Percentiles rank a stretch among this genome's conserved stretches.
phyloP scores from a whole-genome alignment of 2,888 invertebrate species.

The Pegoplata infirma region DNA sequence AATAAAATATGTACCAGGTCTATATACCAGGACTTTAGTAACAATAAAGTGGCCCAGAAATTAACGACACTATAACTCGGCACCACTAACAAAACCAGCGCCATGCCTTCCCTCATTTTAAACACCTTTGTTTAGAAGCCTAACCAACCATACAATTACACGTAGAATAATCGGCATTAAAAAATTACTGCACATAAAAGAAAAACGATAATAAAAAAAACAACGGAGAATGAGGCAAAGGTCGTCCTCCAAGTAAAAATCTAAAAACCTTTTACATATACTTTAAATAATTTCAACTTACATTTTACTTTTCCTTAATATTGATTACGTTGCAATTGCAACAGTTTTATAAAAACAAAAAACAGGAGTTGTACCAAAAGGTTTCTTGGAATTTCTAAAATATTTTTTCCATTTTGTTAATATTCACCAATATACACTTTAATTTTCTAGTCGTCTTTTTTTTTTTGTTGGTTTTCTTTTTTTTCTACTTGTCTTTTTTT shows the following conservation, averaged over 20 bases:
- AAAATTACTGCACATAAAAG: background rate
- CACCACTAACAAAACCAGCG: background rate
- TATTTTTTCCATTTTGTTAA: constrained; percentile 41
- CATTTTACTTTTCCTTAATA: background rate
- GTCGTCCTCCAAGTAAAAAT: constrained; percentile 38
- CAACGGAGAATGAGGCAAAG: constrained; percentile 27
- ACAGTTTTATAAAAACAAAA: background rate
- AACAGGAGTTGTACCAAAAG: constrained; percentile 31
- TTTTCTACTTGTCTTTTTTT: constrained; percentile 23
- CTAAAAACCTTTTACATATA: background rate
- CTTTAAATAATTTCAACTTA: constrained; percentile 15
- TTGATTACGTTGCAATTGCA: constrained; percentile 43
- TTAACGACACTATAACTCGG: background rate
- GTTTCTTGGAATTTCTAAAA: constrained; percentile 49
- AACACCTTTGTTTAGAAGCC: background rate
- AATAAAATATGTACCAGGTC: background rate
- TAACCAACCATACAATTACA: background rate
- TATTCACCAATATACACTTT: no score
- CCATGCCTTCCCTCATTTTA: background rate
- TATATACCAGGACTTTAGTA: no score
- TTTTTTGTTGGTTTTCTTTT: constrained; percentile 14
- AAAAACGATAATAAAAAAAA: constrained; percentile 3
- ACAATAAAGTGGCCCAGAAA: background rate
- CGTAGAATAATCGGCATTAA: constrained; percentile 4
- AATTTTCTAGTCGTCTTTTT: constrained; percentile 6